A percentile compares a stretch with the other conserved stretches of the same genome.
Conservation (phyloP, 2,888 invertebrate genomes). For the Dugesia japonica region DNA sequence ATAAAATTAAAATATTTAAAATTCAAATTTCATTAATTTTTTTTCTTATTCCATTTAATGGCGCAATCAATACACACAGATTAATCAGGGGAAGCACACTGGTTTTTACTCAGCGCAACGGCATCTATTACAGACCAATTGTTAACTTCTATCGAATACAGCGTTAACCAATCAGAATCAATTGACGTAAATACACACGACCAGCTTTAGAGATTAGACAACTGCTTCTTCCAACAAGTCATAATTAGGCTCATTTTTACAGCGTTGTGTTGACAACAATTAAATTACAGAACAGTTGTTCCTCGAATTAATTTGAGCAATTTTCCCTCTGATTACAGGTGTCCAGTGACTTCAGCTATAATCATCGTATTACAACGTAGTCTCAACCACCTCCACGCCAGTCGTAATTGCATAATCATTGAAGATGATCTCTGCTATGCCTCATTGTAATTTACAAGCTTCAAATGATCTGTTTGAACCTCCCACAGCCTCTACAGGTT, state of each 20-base stretch:
- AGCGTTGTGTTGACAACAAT: slow-evolving; percentile 16
- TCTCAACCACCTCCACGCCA: slow-evolving; percentile 20
- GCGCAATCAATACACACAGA: slow-evolving; percentile 7
- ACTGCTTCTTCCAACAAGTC: slow-evolving; percentile 20
- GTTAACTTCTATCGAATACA: not conserved
- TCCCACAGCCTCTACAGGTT: not conserved
- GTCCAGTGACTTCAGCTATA: slow-evolving; percentile 20
- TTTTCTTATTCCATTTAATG: not conserved
- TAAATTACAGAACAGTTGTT: slow-evolving; percentile 20
- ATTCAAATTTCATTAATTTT: not conserved
- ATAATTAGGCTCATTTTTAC: slow-evolving; percentile 20
- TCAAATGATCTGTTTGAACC: slow-evolving; percentile 16
- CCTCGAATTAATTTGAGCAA: slow-evolving; percentile 16
- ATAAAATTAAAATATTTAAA: not conserved
- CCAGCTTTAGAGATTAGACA: slow-evolving; percentile 2
- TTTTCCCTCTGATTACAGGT: slow-evolving; percentile 20
- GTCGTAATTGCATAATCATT: slow-evolving; percentile 20
- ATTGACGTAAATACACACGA: slow-evolving; percentile 3
- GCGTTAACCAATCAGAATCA: not conserved
- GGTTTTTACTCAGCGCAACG: not conserved
- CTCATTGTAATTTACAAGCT: slow-evolving; percentile 16
- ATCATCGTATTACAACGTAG: slow-evolving; percentile 11
- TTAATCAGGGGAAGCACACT: not conserved
- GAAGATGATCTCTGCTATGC: slow-evolving; percentile 15
- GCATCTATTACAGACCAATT: not conserved